Base-by-base conservation (phyloP, 2,888 invertebrate genomes). In the Falcaria lacertinaria region DNA sequence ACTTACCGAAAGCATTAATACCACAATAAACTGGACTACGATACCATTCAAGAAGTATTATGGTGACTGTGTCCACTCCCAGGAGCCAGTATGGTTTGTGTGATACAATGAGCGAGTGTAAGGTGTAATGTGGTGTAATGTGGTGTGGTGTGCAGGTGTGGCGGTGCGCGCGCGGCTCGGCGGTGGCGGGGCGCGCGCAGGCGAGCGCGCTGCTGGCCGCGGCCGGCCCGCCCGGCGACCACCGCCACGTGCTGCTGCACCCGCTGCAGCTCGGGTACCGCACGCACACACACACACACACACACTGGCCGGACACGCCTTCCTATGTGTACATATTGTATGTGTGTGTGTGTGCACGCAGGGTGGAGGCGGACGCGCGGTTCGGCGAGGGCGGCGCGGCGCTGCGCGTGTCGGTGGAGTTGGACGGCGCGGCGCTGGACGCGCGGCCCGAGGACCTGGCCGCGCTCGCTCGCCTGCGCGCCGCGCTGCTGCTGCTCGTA, bases 351-450 rank as follows among this genome's bases (percentile, higher is more conserved):
- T 11, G 28, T 2, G 28, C 7, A 2, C 2, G 33, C 48, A 86
- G 86, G 0, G 25, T 55, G n/a, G 61, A 74, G 16, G 4, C 73
- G 11, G 72, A 79, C 33, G 80, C 77, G 2, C 52, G 45, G 0
- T 88, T 87, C 86, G 84, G 39, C 60, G 74, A 4, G 86, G 87
- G 84, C 69, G 77, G 0, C 75, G 74, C 86, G 0, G 53, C 59
- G 0, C 45, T 80, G 1, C 60, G 61, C 2, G 33, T 70, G 3
- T 46, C 55, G 13, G 0, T 83, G 0, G 80, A 84, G 28, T 15
- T 77, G 0, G 85, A 85, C 50, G 55, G 60, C 7, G 45, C 77
- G 2, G 55, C 50, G 0, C 2, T 80, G 0, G 83, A 86, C 50
- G 5, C 80, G 6, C 62, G 80, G 0, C 85, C 88, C 0, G 16